Evolutionary conservation across 1,140 invertebrate species (phyloP), one percentile per base, ranked within the genome.

Genomic region (Choristoneura fumiferana): DNA sequence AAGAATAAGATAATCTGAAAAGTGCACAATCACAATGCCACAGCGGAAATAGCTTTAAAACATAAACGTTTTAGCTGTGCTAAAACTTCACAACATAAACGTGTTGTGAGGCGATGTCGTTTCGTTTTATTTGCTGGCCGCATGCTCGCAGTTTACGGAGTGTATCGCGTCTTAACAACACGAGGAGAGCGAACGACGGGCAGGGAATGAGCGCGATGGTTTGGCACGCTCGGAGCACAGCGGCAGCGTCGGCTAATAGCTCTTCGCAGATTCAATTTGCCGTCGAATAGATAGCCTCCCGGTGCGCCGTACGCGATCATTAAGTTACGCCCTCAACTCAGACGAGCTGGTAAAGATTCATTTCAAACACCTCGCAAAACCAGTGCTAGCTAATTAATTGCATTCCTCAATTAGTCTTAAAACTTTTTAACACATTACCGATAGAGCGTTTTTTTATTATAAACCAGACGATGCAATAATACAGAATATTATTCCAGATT

Each of bases 221-320:
- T 70, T 78, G 70, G 71, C 74, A 73, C 73, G 64, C 58, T 33
- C 54, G 59, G 33, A 54, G 52, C 61, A 52, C 57, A 60, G 60
- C 72, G 69, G 72, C 62, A 75, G 79, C 79, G 73, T 74, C 73
- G 63, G 71, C 78, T 84, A 84, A 86, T 86, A 78, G 81, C 76
- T 81, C 73, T 71, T 80, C 75, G 71, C 75, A 81, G 76, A 86
- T 84, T 84, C 75, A 84, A 86, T 86, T 86, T 83, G 69, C 66
- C 62, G 67, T 72, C 70, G 70, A 81, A 86, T 76, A 78, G 78
- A 77, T 71, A 76, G 71, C 69, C 71, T 73, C 78, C 75, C 73
- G 59, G 67, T 70, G 71, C 69, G 73, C 68, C 71, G 68, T 76
- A 69, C 73, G 67, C 74, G 72, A 81, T 82, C 78, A 83, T 85